Evolutionary conservation across 1,140 invertebrate genomes (phyloP).

Genomic region (Cotesia glomerata): DNA sequence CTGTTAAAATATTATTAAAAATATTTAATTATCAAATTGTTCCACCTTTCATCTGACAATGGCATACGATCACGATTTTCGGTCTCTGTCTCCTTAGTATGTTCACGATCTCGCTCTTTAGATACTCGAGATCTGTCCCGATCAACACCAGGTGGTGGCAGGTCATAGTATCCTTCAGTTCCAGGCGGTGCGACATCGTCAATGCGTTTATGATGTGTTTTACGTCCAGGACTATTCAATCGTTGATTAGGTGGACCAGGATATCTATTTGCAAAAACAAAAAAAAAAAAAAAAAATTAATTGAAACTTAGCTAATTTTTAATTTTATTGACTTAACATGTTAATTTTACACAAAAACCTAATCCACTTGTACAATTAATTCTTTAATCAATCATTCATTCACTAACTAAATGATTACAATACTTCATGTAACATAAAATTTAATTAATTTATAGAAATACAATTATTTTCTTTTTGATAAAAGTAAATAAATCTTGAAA

Average conservation of each 20-base stretch:
- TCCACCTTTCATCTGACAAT: slow-evolving; percentile 51
- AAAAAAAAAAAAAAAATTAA: slow-evolving; percentile 11
- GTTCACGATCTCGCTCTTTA: slow-evolving; percentile 49
- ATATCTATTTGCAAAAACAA: slow-evolving; percentile 57
- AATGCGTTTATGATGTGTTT: slow-evolving; percentile 53
- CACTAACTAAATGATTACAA: no score
- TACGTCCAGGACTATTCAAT: slow-evolving; percentile 47
- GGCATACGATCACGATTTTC: slow-evolving; percentile 51
- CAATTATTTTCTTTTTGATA: no score
- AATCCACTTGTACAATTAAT: no score
- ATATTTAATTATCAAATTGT: no score
- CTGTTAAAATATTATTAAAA: no score
- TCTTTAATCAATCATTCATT: no score
- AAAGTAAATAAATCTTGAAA: no score
- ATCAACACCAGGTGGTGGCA: slow-evolving; percentile 59
- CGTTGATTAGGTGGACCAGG: slow-evolving; percentile 43
- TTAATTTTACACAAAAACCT: no score
- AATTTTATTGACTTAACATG: no score
- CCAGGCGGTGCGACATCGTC: slow-evolving; percentile 62
- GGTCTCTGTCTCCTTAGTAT: slow-evolving; percentile 51
- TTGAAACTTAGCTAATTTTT: neutral
- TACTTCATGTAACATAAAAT: no score
- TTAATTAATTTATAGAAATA: no score
- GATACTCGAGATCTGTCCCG: slow-evolving; percentile 42
- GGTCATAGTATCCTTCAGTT: slow-evolving; percentile 60